These are phyloP conservation scores for Hippocampus mohnikei DNA, from an alignment of 2,113 vertebrate species.

Conservation along the genomic window DNA sequence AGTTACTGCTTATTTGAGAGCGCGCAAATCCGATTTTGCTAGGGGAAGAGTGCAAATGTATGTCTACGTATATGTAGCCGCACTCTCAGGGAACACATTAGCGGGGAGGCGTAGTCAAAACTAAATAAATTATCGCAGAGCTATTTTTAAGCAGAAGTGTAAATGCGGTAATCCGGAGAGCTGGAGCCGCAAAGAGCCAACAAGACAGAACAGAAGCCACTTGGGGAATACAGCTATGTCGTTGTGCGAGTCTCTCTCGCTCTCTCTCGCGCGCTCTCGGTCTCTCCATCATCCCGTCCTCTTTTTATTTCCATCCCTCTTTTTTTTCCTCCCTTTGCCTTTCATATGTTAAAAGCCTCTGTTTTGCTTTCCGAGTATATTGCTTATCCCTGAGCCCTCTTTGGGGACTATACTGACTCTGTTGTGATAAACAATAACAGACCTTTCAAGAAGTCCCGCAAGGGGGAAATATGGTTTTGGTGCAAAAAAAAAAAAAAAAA, in stretches of 20 bases:
- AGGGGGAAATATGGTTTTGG: slow-evolving; percentile 45
- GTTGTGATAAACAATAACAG: slow-evolving; percentile 62
- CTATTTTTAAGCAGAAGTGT: slow-evolving; percentile 79
- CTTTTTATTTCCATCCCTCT: not conserved
- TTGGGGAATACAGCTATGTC: slow-evolving; percentile 61
- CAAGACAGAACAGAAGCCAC: slow-evolving; percentile 52
- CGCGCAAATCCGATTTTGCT: slow-evolving; percentile 10
- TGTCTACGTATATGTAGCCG: not conserved
- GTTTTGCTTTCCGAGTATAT: slow-evolving; percentile 49
- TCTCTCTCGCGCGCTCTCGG: slow-evolving; percentile 11
- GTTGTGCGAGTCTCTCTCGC: slow-evolving; percentile 39
- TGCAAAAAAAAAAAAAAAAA: slow-evolving; percentile 1
- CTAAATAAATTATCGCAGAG: slow-evolving; percentile 75
- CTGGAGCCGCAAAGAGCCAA: slow-evolving; percentile 60
- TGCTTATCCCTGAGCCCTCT: slow-evolving; percentile 54
- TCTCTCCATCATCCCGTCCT: not conserved
- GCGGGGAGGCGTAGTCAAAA: slow-evolving; percentile 50
- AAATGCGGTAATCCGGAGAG: slow-evolving; percentile 74
- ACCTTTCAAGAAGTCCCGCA: slow-evolving; percentile 52
- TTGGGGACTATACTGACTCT: slow-evolving; percentile 41
- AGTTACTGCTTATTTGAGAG: no score
- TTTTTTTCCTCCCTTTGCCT: slow-evolving; percentile 31
- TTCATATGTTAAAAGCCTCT: slow-evolving; percentile 64
- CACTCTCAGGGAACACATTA: slow-evolving; percentile 63
- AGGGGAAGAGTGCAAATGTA: not conserved